Evolutionary conservation across 2,113 vertebrate species (phyloP).

Genomic region (Apodemus sylvaticus): DNA sequence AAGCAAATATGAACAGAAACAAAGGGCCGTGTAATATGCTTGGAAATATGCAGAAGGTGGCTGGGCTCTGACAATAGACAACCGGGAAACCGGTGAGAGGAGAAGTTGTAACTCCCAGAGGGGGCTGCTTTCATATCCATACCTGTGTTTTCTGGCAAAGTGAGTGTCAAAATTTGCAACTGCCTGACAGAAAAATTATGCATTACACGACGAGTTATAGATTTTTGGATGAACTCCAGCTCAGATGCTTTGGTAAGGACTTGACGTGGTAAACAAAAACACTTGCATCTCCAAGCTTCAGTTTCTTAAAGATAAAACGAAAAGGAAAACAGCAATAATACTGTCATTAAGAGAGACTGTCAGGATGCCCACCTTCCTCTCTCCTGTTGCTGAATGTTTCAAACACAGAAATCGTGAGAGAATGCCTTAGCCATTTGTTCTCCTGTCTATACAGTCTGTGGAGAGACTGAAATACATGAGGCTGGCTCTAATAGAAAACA

Average conservation of each 20-base stretch:
- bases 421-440: not conserved
- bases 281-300: conserved; percentile 51
- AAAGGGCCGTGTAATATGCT: conserved; percentile 39
- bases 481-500: not conserved
- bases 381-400: not conserved
- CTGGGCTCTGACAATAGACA: conserved; percentile 61
- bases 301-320: conserved; percentile 66
- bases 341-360: conserved; percentile 2
- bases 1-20: conserved; percentile 57
- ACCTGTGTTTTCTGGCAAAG: conserved; percentile 80
- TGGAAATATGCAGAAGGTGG: conserved; percentile 40
- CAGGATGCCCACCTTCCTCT: conserved; percentile 18
- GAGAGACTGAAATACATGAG: not conserved
- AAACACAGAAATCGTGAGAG: not conserved
- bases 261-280: conserved; percentile 78
- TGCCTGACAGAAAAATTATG: conserved; percentile 80
- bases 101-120: conserved; percentile 76
- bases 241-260: conserved; percentile 67
- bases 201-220: conserved; percentile 58
- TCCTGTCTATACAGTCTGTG: not conserved
- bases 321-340: conserved; percentile 6
- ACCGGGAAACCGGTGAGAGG: not conserved
- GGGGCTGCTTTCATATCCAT: conserved; percentile 74
- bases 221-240: conserved; percentile 65
- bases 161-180: conserved; percentile 83